Evolutionary conservation across 1,140 invertebrate species (phyloP), one percentile per base, ranked within the genome.

Genomic region (Trissolcus basalis): DNA sequence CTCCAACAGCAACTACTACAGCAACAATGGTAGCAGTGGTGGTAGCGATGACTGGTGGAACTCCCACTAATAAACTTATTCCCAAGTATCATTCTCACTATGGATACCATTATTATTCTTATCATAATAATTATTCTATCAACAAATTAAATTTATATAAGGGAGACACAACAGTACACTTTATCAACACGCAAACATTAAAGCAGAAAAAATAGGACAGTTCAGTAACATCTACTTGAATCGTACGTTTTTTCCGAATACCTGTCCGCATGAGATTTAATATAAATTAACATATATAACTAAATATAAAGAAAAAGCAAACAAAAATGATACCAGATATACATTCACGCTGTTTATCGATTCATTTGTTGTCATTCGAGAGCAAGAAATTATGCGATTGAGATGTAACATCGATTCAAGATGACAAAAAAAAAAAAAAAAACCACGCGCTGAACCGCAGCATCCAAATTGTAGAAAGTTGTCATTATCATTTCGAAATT

Each of bases 131-230:
- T 75, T 87, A 86, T 61, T 87, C 80, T 86, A 87, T 83, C 84
- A 81, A 78, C 77, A 87, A 87, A 88, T 87, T 88, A 61, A 85
- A 86, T 83, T 86, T 82, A 87, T 85, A 80, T 87, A 87, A 85
- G 82, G 81, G 80, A 82, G 68, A 84, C 80, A 86, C 80, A 72
- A 80, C 67, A 80, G 78, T 77, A 80, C 80, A 84, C 80, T 79
- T 70, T 79, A 80, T 72, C 65, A 64, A 77, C 76, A 47, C 36
- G 63, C 60, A 78, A 58, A 69, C 59, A 63, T 71, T 69, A 69
- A 60, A 35, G 61, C 19, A 27, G 19, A 27, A 27, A 47, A 71
- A 64, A 76, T 65, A 70, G 47, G 51, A 75, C 73, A 70, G 70
- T 70, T n/a, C 72, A 54, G 54, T 58, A 54, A 68, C 51, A 73